Conservation (phyloP, 2,113 vertebrate species). For the Cynocephalus volans region DNA sequence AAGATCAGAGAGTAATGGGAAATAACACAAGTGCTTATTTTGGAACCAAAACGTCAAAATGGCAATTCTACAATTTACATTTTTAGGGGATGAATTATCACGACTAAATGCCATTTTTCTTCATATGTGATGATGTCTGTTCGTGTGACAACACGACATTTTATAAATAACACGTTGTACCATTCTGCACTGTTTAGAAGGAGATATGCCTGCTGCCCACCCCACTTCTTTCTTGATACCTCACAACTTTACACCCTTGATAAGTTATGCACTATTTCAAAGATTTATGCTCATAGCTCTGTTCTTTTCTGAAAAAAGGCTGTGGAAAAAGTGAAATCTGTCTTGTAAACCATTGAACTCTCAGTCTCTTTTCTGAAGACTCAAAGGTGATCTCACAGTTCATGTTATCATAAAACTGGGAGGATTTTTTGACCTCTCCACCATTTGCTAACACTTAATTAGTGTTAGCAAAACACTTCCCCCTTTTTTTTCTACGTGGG, state of each 20-base stretch:
- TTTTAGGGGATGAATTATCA: slow-evolving; percentile 65
- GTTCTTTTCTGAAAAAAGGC: neutral
- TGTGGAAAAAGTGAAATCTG: neutral
- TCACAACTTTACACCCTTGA: neutral
- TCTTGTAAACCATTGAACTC: neutral
- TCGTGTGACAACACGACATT: slow-evolving; percentile 71
- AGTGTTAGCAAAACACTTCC: accelerated
- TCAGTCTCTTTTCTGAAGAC: neutral
- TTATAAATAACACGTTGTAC: slow-evolving; percentile 58
- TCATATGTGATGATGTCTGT: slow-evolving; percentile 66
- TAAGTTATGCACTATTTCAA: neutral
- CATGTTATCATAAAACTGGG: neutral
- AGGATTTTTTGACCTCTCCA: neutral
- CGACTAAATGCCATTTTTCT: slow-evolving; percentile 66
- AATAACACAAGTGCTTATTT: slow-evolving; percentile 60
- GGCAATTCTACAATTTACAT: slow-evolving; percentile 62
- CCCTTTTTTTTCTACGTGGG: neutral
- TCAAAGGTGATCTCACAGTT: neutral
- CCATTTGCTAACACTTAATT: neutral
- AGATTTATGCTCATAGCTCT: neutral
- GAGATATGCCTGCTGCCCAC: slow-evolving; percentile 2
- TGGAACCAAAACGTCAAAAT: slow-evolving; percentile 69
- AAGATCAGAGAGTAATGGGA: slow-evolving; percentile 21
- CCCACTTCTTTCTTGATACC: neutral
- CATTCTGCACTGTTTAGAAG: slow-evolving; percentile 20